Conservation (phyloP, 2,113 vertebrate species). For the Picathartes gymnocephalus region DNA sequence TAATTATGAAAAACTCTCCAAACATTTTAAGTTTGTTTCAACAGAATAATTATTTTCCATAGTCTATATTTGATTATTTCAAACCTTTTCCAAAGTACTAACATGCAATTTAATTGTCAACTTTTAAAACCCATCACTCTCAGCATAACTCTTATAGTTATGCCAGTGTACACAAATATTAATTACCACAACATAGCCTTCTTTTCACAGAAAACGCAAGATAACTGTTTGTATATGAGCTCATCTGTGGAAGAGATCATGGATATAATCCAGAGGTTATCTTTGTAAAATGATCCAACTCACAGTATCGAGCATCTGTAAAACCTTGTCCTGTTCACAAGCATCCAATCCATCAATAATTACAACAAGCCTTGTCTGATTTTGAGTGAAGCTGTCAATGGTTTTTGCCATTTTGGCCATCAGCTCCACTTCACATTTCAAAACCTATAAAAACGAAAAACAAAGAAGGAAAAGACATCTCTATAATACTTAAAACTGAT, state of each 20-base stretch:
- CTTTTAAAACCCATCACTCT: neutral
- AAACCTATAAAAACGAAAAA: constrained; percentile 74
- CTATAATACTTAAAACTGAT: neutral
- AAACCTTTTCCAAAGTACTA: neutral
- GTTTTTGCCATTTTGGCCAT: constrained; percentile 99
- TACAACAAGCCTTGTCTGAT: constrained; percentile 95
- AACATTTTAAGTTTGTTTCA: neutral
- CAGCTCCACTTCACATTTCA: constrained; percentile 96
- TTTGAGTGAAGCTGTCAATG: constrained; percentile 96
- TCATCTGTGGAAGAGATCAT: neutral
- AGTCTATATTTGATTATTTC: neutral
- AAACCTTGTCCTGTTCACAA: constrained; percentile 96
- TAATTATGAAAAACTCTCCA: neutral
- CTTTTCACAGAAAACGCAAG: neutral
- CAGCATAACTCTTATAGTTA: neutral
- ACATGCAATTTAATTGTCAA: neutral
- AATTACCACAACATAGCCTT: neutral
- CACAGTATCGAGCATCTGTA: constrained; percentile 98
- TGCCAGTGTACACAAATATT: neutral
- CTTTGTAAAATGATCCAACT: constrained; percentile 3
- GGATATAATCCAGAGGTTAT: neutral
- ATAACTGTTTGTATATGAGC: neutral
- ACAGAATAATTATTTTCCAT: neutral
- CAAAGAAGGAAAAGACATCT: neutral
- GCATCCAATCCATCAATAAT: constrained; percentile 97